Base-by-base conservation (phyloP, 2,888 invertebrate species). In the Noctuana brunneofusca region DNA sequence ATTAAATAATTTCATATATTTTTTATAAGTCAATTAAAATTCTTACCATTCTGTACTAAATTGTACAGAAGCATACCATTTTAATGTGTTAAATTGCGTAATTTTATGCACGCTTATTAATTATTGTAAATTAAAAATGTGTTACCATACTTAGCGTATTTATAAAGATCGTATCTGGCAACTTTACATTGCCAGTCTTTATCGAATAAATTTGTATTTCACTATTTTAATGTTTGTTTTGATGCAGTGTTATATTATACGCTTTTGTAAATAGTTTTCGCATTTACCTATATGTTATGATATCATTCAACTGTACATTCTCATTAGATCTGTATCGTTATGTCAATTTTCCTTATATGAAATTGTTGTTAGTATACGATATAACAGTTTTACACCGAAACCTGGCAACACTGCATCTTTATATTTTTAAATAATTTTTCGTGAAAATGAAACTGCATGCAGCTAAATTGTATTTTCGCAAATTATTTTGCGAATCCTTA, bases 151-250 rank as follows among this genome's bases (percentile, higher is more conserved):
- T 2, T 66, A 65, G 60, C 46, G 55, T 66, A 58, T 56, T 38
- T 64, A 67, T 57, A 59, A 66, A 22, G n/a, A 49, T 49, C 53
- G 48, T 65, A 52, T 64, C 59, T 68, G 69, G 71, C 74, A 75
- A 75, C 73, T 74, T 71, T 75, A 75, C 73, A 75, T 75, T 75
- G 75, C 71, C 71, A 46, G 32, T 65, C 3, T 24, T 48, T 27
- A 48, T 60, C 54, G 60, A 60, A 60, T 60, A 60, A 41, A 41
- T 35, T 38, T n/a, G 12, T 52, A 30, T 52, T 58, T 18, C 43
- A 46, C 20, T 38, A 24, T 30, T 24, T 1, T 41, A 41, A 16
- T 54, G 4, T 41, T 52, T 27, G 12, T 46, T 1, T 32, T 18
- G 46, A 14, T 54, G 60, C 53, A 60, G 54, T 60, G 54, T 60